Conservation (phyloP, 2,888 invertebrate species). For the Andrena camellia region DNA sequence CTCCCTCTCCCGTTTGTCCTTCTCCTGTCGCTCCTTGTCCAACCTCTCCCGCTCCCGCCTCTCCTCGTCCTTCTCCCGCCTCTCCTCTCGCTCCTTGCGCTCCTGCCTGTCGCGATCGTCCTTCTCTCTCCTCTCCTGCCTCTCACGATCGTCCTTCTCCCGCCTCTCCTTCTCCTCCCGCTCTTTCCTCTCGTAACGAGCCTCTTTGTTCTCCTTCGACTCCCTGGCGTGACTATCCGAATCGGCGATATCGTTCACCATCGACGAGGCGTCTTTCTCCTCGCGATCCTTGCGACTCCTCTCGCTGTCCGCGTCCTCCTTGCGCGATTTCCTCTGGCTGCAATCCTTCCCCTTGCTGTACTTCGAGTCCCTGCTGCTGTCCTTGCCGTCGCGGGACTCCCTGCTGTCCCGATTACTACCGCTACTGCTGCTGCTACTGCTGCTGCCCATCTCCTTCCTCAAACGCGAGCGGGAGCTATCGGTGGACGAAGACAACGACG, state of each 20-base stretch:
- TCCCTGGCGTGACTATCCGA: conserved; percentile 69
- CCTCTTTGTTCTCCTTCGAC: conserved; percentile 74
- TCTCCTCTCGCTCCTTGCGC: conserved; percentile 79
- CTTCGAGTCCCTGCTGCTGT: conserved; percentile 82
- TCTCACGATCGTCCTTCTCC: conserved; percentile 77
- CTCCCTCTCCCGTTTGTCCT: conserved; percentile 80
- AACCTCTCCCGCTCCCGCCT: conserved; percentile 81
- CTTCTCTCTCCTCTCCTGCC: conserved; percentile 76
- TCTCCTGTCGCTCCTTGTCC: conserved; percentile 81
- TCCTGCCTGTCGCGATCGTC: conserved; percentile 78
- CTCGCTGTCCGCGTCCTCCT: conserved; percentile 77
- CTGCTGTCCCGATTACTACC: conserved; percentile 81
- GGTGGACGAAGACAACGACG: conserved; percentile 71
- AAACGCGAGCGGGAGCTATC: conserved; percentile 75
- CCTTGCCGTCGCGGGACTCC: conserved; percentile 80
- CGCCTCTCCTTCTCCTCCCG: conserved; percentile 75
- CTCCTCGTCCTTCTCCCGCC: conserved; percentile 78
- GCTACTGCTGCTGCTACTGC: conserved; percentile 24
- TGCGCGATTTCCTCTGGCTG: conserved; percentile 79
- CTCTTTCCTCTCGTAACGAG: conserved; percentile 77
- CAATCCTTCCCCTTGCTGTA: conserved; percentile 82
- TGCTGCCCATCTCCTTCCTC: conserved; percentile 73
- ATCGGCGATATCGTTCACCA: conserved; percentile 63
- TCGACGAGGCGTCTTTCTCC: conserved; percentile 67
- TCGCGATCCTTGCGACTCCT: conserved; percentile 77